A percentile compares a stretch with the other conserved stretches of the same genome.
Evolutionary conservation across 1,140 invertebrate genomes (phyloP).

Genomic region (Camponotus floridanus): DNA sequence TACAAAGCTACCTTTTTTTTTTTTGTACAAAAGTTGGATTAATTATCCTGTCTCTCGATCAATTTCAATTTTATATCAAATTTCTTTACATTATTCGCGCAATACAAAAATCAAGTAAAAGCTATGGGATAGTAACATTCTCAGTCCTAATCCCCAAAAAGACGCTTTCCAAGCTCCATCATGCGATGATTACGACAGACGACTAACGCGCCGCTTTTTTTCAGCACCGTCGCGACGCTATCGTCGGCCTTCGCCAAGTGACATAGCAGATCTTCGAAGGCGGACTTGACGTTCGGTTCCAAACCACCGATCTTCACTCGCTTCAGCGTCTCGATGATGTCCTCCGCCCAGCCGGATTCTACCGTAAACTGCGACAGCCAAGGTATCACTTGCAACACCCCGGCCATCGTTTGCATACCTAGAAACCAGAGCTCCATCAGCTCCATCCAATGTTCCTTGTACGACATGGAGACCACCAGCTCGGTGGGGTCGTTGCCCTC

Average conservation of each 20-base stretch:
- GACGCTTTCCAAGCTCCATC: conserved; percentile 94
- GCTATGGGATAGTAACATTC: neutral
- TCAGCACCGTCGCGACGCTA: conserved; percentile 91
- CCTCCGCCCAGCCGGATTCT: conserved; percentile 96
- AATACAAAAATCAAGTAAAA: conserved; percentile 14
- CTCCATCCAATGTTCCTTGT: conserved; percentile 95
- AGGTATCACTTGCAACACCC: conserved; percentile 92
- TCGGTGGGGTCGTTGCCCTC: conserved; percentile 93
- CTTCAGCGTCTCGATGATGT: conserved; percentile 92
- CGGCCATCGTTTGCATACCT: conserved; percentile 96
- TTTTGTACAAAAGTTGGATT: conserved; percentile 39
- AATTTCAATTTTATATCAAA: neutral
- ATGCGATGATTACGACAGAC: conserved; percentile 94
- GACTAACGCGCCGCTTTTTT: conserved; percentile 93
- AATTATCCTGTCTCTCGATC: neutral
- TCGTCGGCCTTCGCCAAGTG: conserved; percentile 93
- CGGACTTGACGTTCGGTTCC: conserved; percentile 93
- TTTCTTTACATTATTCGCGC: conserved; percentile 32
- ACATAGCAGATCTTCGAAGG: conserved; percentile 95
- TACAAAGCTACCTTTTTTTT: conserved; percentile 19
- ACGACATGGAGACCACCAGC: conserved; percentile 93
- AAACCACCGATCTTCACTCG: conserved; percentile 94
- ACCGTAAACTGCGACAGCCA: conserved; percentile 97
- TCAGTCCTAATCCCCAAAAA: conserved; percentile 91
- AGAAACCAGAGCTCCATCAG: conserved; percentile 97